Conservation (phyloP, 1,140 invertebrate species). For the Drosophila biarmipes region DNA sequence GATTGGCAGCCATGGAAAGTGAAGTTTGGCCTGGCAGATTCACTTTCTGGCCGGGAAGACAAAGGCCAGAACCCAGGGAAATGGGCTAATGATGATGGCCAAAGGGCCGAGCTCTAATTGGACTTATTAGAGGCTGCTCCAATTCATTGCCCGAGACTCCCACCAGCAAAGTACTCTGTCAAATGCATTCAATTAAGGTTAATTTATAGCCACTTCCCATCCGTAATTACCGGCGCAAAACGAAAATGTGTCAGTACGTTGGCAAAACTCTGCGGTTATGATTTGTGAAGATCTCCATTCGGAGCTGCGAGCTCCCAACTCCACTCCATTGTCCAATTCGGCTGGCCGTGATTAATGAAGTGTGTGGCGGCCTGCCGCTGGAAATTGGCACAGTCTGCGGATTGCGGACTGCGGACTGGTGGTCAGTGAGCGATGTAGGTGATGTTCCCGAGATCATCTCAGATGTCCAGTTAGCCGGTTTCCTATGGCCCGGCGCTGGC, state of each 20-base stretch:
- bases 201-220: slow-evolving; percentile 77
- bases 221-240: slow-evolving; percentile 59
- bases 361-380: slow-evolving; percentile 29
- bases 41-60: slow-evolving; percentile 45
- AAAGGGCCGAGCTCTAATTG: slow-evolving; percentile 27
- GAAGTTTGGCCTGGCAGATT: slow-evolving; percentile 53
- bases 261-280: slow-evolving; percentile 69
- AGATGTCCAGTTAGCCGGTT: slow-evolving; percentile 66
- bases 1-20: slow-evolving; percentile 61
- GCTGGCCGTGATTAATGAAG: slow-evolving; percentile 69
- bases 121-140: slow-evolving; percentile 47
- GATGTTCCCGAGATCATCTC: slow-evolving; percentile 65
- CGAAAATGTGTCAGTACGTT: slow-evolving; percentile 65
- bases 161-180: slow-evolving; percentile 58
- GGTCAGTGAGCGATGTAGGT: slow-evolving; percentile 29
- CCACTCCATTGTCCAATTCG: slow-evolving; percentile 49
- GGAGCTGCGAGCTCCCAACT: slow-evolving; percentile 10
- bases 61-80: slow-evolving; percentile 33
- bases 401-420: slow-evolving; percentile 2
- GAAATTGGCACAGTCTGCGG: slow-evolving; percentile 64
- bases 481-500: slow-evolving; percentile 10
- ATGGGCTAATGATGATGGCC: slow-evolving; percentile 57
- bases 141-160: slow-evolving; percentile 62
- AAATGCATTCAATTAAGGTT: slow-evolving; percentile 81
- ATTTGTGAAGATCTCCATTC: slow-evolving; percentile 59